Percentiles rank a stretch among this genome's conserved stretches.
Conservation (phyloP, 2,888 invertebrate species). For the Yponomeuta cagnagella region DNA sequence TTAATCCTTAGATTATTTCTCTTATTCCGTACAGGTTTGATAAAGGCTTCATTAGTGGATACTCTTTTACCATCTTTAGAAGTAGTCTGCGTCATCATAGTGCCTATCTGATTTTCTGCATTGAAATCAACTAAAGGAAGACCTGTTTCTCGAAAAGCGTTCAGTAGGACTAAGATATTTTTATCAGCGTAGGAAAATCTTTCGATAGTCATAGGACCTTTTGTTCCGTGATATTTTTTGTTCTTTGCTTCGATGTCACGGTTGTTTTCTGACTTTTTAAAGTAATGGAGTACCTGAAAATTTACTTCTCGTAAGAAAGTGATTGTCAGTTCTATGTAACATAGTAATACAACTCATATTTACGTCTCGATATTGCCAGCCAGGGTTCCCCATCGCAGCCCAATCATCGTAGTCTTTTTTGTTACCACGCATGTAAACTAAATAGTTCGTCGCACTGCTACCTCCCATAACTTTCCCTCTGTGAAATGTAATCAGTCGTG, state of each 20-base stretch:
- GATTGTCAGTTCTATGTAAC: background rate
- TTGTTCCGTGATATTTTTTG: slow-evolving; percentile 68
- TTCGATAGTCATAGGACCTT: slow-evolving; percentile 78
- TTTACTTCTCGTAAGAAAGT: background rate
- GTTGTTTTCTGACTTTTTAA: slow-evolving; percentile 79
- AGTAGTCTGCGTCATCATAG: slow-evolving; percentile 77
- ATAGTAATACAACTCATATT: slow-evolving; percentile 6
- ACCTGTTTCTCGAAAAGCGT: slow-evolving; percentile 78
- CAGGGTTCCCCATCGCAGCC: slow-evolving; percentile 76
- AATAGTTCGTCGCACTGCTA: slow-evolving; percentile 79
- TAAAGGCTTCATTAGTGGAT: slow-evolving; percentile 79
- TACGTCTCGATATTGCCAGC: slow-evolving; percentile 77
- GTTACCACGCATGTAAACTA: slow-evolving; percentile 79
- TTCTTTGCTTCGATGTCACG: slow-evolving; percentile 63
- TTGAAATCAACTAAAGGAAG: slow-evolving; percentile 75
- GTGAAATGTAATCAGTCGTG: slow-evolving; percentile 20
- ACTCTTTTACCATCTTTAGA: slow-evolving; percentile 72
- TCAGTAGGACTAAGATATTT: slow-evolving; percentile 68
- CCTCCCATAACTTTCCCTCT: slow-evolving; percentile 82
- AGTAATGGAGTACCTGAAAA: slow-evolving; percentile 78
- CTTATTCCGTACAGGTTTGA: slow-evolving; percentile 75
- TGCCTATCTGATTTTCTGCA: slow-evolving; percentile 72
- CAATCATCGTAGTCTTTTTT: slow-evolving; percentile 80
- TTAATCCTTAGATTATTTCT: slow-evolving; percentile 63
- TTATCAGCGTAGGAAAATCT: slow-evolving; percentile 75